Base-by-base conservation (phyloP, 1,140 invertebrate genomes). In the Zaprionus camerounensis region DNA sequence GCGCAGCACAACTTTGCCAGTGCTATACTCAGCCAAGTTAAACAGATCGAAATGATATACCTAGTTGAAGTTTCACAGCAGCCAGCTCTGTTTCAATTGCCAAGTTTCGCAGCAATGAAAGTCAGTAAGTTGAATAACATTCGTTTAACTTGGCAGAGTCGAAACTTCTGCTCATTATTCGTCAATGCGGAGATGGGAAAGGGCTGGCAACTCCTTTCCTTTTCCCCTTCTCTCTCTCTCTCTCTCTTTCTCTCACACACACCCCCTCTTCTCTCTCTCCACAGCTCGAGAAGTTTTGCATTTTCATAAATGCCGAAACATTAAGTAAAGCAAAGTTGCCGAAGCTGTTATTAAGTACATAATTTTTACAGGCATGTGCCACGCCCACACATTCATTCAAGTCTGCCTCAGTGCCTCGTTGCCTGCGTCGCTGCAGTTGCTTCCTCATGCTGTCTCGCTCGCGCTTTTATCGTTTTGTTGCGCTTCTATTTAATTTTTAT, bases 401-500 rank as follows among this genome's bases (percentile, higher is more conserved):
- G 56, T 34, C 24, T 44, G 41, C n/a, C 38, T n/a, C 12, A 4
- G 31, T 34, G 22, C 9, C 49, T 31, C 15, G 15, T 1, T 20
- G 44, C n/a, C 44, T 22, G 20, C 11, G n/a, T 44, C 6, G 9
- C 11, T 51, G 9, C 46, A 49, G 20, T 58, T 46, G 38, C 28
- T 72, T 56, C 55, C 41, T 46, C 59, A 31, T 53, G 41, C 49
- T n/a, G 24, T 66, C 38, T 56, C 31, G 24, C 38, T 49, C 22
- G 46, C 46, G 46, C 46, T 57, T 70, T 70, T 75, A 64, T 57
- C 41, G 69, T 59, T 69, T 66, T 67, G 53, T 76, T 86, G 58
- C 44, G 84, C 74, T 88, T 90, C 81, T 88, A 90, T 88, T 90
- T 90, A 88, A 88, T 90, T 81, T 87, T 88, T 90, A 90, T 90